These are phyloP conservation scores for Rallus limicola DNA, from an alignment of 2,113 vertebrate species.

Conservation along the genomic window DNA sequence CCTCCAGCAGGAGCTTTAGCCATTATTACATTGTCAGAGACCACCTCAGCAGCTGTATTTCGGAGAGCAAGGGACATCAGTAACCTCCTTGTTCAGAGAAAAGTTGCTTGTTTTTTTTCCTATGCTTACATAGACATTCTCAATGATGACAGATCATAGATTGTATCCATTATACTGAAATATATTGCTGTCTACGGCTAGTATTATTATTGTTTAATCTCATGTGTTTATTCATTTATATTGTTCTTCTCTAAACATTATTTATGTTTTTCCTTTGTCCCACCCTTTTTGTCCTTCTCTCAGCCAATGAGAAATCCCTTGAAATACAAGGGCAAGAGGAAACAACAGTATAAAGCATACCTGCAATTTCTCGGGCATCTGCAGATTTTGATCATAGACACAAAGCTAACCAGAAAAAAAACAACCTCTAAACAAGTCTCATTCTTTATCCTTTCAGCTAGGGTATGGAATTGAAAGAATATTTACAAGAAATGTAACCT, in stretches of 20 bases:
- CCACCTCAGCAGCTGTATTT: not conserved
- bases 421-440: not conserved
- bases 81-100: not conserved
- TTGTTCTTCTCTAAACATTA: not conserved
- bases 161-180: not conserved
- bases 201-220: not conserved
- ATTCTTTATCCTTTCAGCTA: not conserved
- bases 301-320: not conserved
- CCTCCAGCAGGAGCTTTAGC: constrained; percentile 5
- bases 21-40: not conserved
- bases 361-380: not conserved
- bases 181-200: not conserved
- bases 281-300: not conserved
- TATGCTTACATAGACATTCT: not conserved
- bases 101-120: not conserved
- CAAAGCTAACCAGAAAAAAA: not conserved
- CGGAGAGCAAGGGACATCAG: not conserved
- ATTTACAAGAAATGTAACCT: not conserved
- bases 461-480: not conserved
- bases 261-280: not conserved
- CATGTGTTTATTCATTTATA: not conserved
- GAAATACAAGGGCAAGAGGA: not conserved
- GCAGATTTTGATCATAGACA: not conserved
- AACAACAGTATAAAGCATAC: not conserved
- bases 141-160: not conserved